Base-by-base conservation (phyloP, 2,888 invertebrate species). In the Griposia aprilina region DNA sequence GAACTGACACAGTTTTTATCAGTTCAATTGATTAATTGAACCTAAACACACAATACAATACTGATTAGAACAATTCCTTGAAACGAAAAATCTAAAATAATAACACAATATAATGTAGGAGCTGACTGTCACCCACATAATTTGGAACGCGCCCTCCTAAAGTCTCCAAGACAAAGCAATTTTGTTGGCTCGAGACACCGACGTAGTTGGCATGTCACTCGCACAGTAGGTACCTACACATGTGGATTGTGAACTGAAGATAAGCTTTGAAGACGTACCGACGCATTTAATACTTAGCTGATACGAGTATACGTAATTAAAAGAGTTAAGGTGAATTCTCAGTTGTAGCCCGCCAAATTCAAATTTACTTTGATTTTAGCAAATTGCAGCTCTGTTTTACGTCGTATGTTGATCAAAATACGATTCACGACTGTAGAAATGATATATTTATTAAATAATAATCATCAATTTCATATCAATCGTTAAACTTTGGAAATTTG, bases 131-230 rank as follows among this genome's bases (percentile, higher is more conserved):
- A 87, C 88, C 90, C 91, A 91, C 90, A 92, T 93, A 93, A 92
- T 92, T 92, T 90, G 91, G 88, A 90, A 90, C 86, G 91, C 91
- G 89, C 89, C 91, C 90, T 92, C 90, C 90, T 90, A 91, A 93
- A 93, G 92, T 92, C 90, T 87, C 90, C 84, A 91, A 90, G 92
- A 94, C 94, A 93, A 95, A 94, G 93, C 93, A 93, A 94, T 94
- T 94, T 94, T 91, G 93, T 92, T 93, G 93, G 93, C 93, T 92
- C 90, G 87, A 91, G 91, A 89, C 91, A 89, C 90, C 90, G 90
- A 86, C 90, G 92, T 92, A 92, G 92, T 93, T 93, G 93, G 93
- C 91, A 93, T 94, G 94, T 93, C 94, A 94, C 92, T 92, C 92
- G 89, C 93, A 93, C 90, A 89, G 82, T 55, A 41, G 36, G 55